Conservation (phyloP, 1,140 invertebrate genomes). For the Phortica variegata region DNA sequence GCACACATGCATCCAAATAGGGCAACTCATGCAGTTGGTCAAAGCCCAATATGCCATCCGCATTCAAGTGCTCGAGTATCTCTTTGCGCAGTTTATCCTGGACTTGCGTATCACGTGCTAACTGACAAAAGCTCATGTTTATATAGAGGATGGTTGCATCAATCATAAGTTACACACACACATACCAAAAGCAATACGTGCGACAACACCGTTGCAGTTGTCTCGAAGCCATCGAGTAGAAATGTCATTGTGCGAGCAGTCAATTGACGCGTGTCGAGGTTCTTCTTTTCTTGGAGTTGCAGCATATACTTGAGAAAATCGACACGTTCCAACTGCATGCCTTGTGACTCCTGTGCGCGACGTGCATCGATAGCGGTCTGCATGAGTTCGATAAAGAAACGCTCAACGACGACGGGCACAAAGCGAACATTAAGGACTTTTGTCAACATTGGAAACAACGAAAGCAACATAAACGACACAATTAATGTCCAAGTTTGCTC, state of each 20-base stretch:
- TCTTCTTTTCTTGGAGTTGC: conserved; percentile 40
- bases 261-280: conserved; percentile 21
- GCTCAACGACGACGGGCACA: conserved; percentile 22
- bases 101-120: conserved; percentile 20
- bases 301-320: conserved; percentile 56
- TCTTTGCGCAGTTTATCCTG: conserved; percentile 36
- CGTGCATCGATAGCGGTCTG: conserved; percentile 38
- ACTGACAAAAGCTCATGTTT: conserved; percentile 1
- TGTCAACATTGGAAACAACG: conserved; percentile 23
- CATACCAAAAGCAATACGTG: conserved; percentile 26
- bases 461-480: conserved; percentile 19
- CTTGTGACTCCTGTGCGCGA: conserved; percentile 13
- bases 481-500: conserved; percentile 24
- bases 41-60: conserved; percentile 24
- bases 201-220: conserved; percentile 31
- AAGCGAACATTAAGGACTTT: conserved; percentile 27
- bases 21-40: conserved; percentile 34
- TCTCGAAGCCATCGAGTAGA: conserved; percentile 47
- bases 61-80: conserved; percentile 42
- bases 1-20: conserved; percentile 43
- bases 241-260: conserved; percentile 38
- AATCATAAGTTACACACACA: not conserved
- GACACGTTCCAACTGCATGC: conserved; percentile 25
- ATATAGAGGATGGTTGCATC: not conserved
- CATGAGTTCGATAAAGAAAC: conserved; percentile 48